These are phyloP conservation scores for Lissonota sp. DNA, from an alignment of 2,888 invertebrate genomes.

Conservation along the genomic window DNA sequence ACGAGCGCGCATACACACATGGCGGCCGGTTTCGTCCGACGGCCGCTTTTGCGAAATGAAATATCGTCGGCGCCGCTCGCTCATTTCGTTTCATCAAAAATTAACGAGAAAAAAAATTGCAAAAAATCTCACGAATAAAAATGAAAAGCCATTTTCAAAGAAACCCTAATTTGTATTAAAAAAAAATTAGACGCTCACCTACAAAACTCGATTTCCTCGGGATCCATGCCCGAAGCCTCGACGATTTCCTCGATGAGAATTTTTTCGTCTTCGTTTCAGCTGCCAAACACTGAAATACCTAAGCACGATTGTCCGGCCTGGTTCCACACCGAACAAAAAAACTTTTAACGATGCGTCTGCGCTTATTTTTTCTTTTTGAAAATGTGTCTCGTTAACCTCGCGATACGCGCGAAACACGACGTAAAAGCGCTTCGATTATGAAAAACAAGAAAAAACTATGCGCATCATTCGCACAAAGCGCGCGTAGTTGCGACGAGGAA, in stretches of 20 bases:
- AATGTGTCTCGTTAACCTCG: background rate
- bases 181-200: conserved; percentile 70
- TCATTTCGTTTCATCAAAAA: background rate
- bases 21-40: conserved; percentile 56
- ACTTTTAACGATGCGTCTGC: no score
- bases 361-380: no score
- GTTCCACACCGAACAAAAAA: conserved; percentile 37
- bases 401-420: no score
- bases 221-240: conserved; percentile 85
- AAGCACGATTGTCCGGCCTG: conserved; percentile 69
- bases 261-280: conserved; percentile 85
- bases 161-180: background rate
- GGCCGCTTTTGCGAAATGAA: conserved; percentile 48
- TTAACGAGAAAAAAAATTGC: background rate
- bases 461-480: no score
- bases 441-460: no score
- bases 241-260: conserved; percentile 85
- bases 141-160: background rate
- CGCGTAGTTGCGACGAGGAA: no score
- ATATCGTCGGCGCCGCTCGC: conserved; percentile 35
- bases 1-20: conserved; percentile 45
- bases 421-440: no score
- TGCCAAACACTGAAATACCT: conserved; percentile 86
- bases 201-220: conserved; percentile 79
- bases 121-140: background rate